phyloP scores from a whole-genome alignment of 2,888 invertebrate species.

The Cylloceria caligata region DNA sequence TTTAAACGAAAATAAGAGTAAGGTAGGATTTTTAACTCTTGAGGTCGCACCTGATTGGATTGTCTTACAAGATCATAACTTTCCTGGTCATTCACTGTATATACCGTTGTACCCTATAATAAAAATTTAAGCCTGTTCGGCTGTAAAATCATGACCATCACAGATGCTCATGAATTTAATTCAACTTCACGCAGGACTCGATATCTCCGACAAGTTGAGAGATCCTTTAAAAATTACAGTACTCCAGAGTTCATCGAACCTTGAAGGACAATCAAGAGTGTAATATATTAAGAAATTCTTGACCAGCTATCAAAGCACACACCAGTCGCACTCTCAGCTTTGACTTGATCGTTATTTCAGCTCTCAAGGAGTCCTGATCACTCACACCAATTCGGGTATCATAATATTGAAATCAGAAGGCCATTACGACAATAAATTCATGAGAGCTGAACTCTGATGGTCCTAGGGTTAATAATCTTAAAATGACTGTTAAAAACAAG shows the following conservation, averaged over 20 bases:
- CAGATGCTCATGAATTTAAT: background rate
- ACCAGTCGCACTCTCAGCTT: background rate
- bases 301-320: conserved; percentile 15
- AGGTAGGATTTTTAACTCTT: too few relatives aligned
- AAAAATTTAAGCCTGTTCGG: background rate
- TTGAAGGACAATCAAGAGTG: background rate
- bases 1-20: too few relatives aligned
- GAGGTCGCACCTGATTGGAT: too few relatives aligned
- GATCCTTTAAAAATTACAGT: conserved; percentile 25
- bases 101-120: conserved; percentile 9
- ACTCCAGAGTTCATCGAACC: conserved; percentile 40
- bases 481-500: background rate
- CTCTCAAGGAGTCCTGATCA: conserved; percentile 1
- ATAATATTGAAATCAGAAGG: conserved; percentile 32
- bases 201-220: background rate
- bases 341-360: background rate
- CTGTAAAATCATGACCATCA: conserved; percentile 3
- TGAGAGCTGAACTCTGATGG: background rate
- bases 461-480: background rate
- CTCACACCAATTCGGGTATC: background rate
- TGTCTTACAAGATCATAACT: too few relatives aligned
- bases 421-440: conserved; percentile 26
- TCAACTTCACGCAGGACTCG: background rate
- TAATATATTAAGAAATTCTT: conserved; percentile 6
- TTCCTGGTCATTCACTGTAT: too few relatives aligned